Evolutionary conservation across 2,113 vertebrate species (phyloP).

Genomic region (Gopherus evgoodei): DNA sequence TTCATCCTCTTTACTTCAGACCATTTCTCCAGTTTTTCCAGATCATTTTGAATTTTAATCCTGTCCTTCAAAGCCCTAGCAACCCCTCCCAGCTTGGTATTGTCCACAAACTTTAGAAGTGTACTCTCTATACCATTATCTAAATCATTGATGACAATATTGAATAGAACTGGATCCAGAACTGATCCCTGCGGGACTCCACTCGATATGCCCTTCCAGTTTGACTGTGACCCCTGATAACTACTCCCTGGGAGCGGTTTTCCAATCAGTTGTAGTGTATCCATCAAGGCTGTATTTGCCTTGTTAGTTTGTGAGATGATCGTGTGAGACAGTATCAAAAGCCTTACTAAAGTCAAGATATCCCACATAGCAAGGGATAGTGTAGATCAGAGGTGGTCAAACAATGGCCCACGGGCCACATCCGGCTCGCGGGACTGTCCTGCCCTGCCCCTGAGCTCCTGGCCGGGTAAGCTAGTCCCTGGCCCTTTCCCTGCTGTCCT

Average conservation of each 20-base stretch:
- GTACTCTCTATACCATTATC: neutral
- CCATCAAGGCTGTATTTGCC: neutral
- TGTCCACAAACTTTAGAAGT: neutral
- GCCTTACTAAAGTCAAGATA: neutral
- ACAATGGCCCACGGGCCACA: too few relatives aligned
- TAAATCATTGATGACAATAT: neutral
- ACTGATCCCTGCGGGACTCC: neutral
- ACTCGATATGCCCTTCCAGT: neutral
- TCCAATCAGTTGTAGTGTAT: neutral
- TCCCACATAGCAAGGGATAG: neutral
- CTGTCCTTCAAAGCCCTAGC: neutral
- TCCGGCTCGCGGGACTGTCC: too few relatives aligned
- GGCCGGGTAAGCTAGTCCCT: too few relatives aligned
- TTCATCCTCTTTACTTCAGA: neutral
- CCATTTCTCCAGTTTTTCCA: neutral
- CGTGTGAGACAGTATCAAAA: neutral
- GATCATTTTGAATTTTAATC: neutral
- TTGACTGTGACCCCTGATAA: neutral
- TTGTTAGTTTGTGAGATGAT: neutral
- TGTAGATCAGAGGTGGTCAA: too few relatives aligned
- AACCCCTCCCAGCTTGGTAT: neutral
- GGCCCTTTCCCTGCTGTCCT: too few relatives aligned
- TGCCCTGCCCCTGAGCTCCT: too few relatives aligned
- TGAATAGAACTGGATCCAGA: neutral
- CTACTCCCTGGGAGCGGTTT: neutral